Conservation (phyloP, 2,113 vertebrate species). For the Paradoxurus hermaphroditus region DNA sequence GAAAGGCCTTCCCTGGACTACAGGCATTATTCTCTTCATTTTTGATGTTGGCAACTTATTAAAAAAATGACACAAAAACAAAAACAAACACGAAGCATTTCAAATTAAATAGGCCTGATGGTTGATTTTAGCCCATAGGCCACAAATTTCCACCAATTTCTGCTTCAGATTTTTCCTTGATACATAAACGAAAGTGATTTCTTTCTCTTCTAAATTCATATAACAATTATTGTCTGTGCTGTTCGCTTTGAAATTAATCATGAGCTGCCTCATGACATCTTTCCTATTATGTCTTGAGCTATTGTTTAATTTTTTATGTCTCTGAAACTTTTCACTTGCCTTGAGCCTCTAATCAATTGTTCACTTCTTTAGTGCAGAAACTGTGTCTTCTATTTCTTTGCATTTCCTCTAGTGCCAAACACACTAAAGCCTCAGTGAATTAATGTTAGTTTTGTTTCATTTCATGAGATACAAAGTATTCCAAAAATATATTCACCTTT, state of each 20-base stretch:
- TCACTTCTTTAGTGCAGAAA: conserved; percentile 29
- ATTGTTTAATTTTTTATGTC: conserved; percentile 47
- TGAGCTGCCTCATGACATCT: conserved; percentile 39
- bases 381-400: neutral
- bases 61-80: neutral
- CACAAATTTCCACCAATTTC: neutral
- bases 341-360: neutral
- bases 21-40: neutral
- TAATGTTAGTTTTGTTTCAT: conserved; percentile 11
- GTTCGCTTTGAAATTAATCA: conserved; percentile 49
- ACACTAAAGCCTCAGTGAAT: neutral
- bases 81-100: neutral
- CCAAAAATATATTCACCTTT: neutral
- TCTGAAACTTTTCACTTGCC: conserved; percentile 41
- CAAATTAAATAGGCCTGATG: neutral
- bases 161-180: neutral
- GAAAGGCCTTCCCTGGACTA: neutral
- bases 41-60: conserved; percentile 43
- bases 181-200: neutral
- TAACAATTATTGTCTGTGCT: conserved; percentile 27
- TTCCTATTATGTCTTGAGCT: conserved; percentile 29
- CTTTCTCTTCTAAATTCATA: neutral
- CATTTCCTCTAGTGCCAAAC: neutral
- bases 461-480: neutral
- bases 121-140: neutral